Conservation (phyloP, 2,113 vertebrate species). For the Dolichallabes microphthalmus region DNA sequence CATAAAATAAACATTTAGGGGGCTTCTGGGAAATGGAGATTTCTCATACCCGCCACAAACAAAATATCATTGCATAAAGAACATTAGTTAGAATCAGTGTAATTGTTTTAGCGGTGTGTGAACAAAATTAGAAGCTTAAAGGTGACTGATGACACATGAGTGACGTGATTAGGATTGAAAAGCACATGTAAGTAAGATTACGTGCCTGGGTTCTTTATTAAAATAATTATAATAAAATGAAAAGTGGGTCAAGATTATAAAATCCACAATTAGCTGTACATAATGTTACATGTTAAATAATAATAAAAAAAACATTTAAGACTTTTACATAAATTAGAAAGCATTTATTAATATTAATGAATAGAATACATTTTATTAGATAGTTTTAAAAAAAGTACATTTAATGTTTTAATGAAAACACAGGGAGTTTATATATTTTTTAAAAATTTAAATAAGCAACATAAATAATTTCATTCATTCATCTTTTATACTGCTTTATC, state of each 20-base stretch:
- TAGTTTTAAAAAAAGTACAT: background rate
- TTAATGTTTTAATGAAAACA: background rate
- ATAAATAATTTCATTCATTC: too few relatives aligned
- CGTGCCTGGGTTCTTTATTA: background rate
- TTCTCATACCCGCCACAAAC: slow-evolving; percentile 28
- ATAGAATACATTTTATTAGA: background rate
- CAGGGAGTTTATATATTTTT: too few relatives aligned
- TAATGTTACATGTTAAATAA: background rate
- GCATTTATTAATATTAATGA: background rate
- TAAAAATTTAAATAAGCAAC: background rate
- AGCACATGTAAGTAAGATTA: background rate
- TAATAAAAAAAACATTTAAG: background rate
- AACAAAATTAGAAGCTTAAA: background rate
- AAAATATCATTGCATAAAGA: slow-evolving; percentile 24
- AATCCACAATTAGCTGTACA: background rate
- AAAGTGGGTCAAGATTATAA: background rate
- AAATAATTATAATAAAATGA: background rate
- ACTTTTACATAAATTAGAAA: background rate
- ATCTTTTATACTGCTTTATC: too few relatives aligned
- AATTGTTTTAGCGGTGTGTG: background rate
- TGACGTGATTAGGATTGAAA: background rate
- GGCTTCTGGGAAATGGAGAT: slow-evolving; percentile 15
- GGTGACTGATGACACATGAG: background rate
- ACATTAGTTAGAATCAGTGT: slow-evolving; percentile 25
- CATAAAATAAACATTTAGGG: slow-evolving; percentile 31